Percentiles rank a stretch among this genome's conserved stretches.
These are phyloP conservation scores for Crocodylus rhombifer DNA, from an alignment of 2,797 vertebrate species.

Conservation along the genomic window DNA sequence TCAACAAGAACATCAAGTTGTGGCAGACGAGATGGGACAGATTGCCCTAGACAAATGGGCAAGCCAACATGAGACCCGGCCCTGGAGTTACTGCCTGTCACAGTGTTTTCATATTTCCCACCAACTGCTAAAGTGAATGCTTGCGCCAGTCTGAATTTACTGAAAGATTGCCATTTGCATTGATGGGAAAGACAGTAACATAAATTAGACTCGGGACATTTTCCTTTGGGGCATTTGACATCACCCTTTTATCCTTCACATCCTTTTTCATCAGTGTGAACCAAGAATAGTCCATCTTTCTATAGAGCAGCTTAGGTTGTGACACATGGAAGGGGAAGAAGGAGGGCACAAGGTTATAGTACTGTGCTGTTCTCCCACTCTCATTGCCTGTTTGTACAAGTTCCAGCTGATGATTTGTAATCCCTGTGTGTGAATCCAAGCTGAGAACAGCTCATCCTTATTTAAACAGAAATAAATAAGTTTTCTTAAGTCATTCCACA, in stretches of 20 bases:
- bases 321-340: not conserved
- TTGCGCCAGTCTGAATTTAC: not conserved
- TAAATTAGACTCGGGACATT: constrained; percentile 45
- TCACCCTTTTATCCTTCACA: constrained; percentile 46
- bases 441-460: not conserved
- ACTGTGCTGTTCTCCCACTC: not conserved
- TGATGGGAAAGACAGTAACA: constrained; percentile 45
- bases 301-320: constrained; percentile 9
- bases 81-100: too few species aligned
- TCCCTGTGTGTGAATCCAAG: fast-evolving
- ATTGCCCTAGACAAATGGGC: too few species aligned
- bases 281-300: constrained; percentile 19
- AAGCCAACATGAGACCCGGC: too few species aligned
- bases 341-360: not conserved
- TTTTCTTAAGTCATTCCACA: not conserved
- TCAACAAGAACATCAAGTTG: too few species aligned
- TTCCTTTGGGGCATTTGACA: constrained; percentile 23
- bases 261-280: constrained; percentile 34
- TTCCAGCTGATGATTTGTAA: not conserved
- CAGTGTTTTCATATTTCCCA: not conserved
- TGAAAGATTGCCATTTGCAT: constrained; percentile 55
- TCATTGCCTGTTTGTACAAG: fast-evolving
- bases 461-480: not conserved
- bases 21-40: too few species aligned
- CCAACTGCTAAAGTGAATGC: constrained; percentile 46